Evolutionary conservation across 2,888 invertebrate species (phyloP).

Genomic region (Phragmatobia fuliginosa): DNA sequence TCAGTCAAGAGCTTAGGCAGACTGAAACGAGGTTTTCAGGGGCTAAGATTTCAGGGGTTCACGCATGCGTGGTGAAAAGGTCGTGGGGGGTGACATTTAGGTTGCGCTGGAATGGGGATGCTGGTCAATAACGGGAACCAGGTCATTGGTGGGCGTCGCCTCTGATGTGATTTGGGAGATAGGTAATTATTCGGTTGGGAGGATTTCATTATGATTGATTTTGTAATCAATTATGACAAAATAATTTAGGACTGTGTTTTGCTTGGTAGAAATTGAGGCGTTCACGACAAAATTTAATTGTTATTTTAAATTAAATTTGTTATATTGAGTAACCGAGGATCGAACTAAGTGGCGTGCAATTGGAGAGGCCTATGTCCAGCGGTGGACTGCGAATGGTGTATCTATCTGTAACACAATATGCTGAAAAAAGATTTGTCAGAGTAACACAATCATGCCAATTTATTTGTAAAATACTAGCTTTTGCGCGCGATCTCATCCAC

Average conservation of each 20-base stretch:
- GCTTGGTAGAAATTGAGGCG: background rate
- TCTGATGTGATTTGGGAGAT: conserved; percentile 6
- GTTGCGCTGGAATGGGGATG: conserved; percentile 52
- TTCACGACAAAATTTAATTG: background rate
- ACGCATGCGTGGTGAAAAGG: conserved; percentile 77
- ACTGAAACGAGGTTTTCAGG: conserved; percentile 65
- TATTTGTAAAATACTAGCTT: no score
- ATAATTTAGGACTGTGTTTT: background rate
- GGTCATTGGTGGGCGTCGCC: conserved; percentile 63
- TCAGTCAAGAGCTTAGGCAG: conserved; percentile 54
- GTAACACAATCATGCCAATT: no score
- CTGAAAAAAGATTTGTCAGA: no score
- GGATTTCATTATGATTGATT: background rate
- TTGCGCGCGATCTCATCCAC: no score
- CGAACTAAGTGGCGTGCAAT: no score
- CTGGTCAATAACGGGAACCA: conserved; percentile 64
- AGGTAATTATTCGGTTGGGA: conserved; percentile 6
- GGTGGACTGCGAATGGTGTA: no score
- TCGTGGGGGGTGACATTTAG: conserved; percentile 63
- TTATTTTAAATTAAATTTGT: no score
- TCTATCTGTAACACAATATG: no score
- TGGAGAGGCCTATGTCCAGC: no score
- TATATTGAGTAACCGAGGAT: no score
- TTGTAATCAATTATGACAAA: background rate
- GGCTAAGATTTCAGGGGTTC: conserved; percentile 32